Evolutionary conservation across 2,113 vertebrate species (phyloP), one percentile per base, ranked within the genome.

Genomic region (Hemiprocne comata): DNA sequence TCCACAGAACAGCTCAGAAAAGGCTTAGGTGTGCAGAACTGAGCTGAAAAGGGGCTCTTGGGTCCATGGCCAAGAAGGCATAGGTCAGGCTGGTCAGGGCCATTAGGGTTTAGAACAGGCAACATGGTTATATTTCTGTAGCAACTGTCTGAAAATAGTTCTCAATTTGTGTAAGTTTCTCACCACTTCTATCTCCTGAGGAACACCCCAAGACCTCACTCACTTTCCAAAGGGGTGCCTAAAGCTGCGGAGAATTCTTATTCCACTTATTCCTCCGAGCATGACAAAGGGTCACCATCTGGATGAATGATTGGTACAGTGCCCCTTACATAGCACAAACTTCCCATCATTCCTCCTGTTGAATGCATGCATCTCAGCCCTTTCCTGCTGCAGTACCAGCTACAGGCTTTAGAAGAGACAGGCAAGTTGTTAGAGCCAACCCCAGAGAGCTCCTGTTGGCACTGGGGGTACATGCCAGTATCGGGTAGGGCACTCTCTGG

Each of bases 401-500:
- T n/a, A n/a, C n/a, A n/a, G n/a, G 2, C 24, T 64, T 62, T 17
- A 38, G 64, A 61, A 51, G 33, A 71, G 29, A 64, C 5, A n/a
- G 14, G 19, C 26, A 61, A 23, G 9, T 12, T n/a, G 9, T n/a
- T 61, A 57, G 13, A 69, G 4, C 3, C 64, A 89, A 34, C 19
- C 8, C 5, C 6, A 7, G 10, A 8, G 6, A 57, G 17, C 29
- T 71, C 17, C 65, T 23, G 20, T 10, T 70, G 51, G 7, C 17
- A 15, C 3, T 57, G 23, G 2, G 2, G 23, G 5, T 6, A 17
- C 0, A 0, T n/a, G 17, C 8, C n/a, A 24, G 38, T 3, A 83
- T 12, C 15, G 66, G 13, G 10, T 11, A 38, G 25, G 21, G 10
- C 21, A 17, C 8, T 42, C 17, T 57, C 38, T 42, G 54, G 18